These are phyloP conservation scores for Drosophila sturtevanti DNA, from an alignment of 1,140 invertebrate genomes.

Conservation along the genomic window DNA sequence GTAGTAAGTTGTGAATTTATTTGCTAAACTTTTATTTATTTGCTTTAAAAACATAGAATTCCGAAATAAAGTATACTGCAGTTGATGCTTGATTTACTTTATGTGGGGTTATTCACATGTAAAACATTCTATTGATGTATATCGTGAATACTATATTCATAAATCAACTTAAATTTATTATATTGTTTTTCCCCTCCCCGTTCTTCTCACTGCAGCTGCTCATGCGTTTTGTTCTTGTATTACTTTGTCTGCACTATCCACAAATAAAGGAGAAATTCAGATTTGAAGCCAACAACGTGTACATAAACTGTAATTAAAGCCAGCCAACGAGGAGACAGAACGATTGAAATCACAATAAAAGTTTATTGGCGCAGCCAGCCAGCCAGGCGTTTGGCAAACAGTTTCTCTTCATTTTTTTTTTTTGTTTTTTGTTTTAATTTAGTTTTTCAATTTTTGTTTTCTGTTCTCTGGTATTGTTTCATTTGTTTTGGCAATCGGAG, in stretches of 20 bases:
- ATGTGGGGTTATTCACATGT: background rate
- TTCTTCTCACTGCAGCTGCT: conserved; percentile 2
- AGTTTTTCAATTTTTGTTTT: conserved; percentile 2
- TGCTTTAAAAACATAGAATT: too few species aligned
- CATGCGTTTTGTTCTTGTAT: background rate
- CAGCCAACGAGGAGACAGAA: conserved; percentile 20
- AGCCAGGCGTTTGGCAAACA: background rate
- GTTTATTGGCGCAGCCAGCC: background rate
- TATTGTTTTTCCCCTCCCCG: background rate
- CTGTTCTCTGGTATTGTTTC: conserved; percentile 11
- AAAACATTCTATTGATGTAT: background rate
- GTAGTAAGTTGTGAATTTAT: too few species aligned
- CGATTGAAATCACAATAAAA: background rate
- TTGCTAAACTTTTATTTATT: too few species aligned
- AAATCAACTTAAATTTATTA: background rate
- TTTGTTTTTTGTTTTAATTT: background rate
- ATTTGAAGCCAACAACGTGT: background rate
- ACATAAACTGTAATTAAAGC: conserved; percentile 53
- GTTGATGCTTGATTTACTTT: background rate
- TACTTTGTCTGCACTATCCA: background rate
- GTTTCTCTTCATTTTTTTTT: too few species aligned
- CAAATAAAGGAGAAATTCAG: background rate
- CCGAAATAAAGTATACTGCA: too few species aligned
- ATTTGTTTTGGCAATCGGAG: background rate
- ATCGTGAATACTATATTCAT: background rate